Conservation (phyloP, 2,888 invertebrate species). For the Ichneumon xanthorius region DNA sequence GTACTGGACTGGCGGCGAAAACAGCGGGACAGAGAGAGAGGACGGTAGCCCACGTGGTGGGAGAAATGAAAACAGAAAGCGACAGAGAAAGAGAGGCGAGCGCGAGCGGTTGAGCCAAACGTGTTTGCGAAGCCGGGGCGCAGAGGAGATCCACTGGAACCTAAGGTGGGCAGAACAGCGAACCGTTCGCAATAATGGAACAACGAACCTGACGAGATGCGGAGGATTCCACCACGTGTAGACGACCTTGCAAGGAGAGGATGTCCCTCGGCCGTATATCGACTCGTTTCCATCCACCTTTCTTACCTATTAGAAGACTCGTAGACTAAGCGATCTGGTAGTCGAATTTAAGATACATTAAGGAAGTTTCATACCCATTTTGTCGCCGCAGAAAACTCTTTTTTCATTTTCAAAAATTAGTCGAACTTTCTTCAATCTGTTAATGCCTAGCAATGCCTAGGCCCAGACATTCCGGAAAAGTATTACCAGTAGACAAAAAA, state of each 20-base stretch:
- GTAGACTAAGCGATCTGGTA: neutral
- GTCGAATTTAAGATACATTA: neutral
- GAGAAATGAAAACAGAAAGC: conserved; percentile 61
- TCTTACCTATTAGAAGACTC: neutral
- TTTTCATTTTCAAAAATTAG: neutral
- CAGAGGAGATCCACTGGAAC: conserved; percentile 45
- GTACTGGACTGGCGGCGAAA: conserved; percentile 50
- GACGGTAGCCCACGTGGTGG: conserved; percentile 55
- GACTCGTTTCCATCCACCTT: conserved; percentile 18
- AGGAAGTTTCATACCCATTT: neutral
- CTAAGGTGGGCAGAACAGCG: conserved; percentile 38
- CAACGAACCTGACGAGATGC: conserved; percentile 51
- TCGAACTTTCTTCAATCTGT: neutral
- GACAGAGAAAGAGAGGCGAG: conserved; percentile 51
- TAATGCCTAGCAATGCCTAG: neutral
- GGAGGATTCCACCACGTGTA: conserved; percentile 51
- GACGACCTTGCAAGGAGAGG: conserved; percentile 66
- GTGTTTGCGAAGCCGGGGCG: conserved; percentile 46
- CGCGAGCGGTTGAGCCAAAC: conserved; percentile 49
- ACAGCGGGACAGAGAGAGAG: conserved; percentile 43
- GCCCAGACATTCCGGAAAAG: neutral
- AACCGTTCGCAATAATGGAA: conserved; percentile 56
- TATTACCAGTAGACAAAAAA: neutral
- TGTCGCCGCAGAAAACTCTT: neutral
- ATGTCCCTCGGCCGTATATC: conserved; percentile 41